Conservation (phyloP, 2,888 invertebrate genomes). For the Heterodera filipjevi region DNA sequence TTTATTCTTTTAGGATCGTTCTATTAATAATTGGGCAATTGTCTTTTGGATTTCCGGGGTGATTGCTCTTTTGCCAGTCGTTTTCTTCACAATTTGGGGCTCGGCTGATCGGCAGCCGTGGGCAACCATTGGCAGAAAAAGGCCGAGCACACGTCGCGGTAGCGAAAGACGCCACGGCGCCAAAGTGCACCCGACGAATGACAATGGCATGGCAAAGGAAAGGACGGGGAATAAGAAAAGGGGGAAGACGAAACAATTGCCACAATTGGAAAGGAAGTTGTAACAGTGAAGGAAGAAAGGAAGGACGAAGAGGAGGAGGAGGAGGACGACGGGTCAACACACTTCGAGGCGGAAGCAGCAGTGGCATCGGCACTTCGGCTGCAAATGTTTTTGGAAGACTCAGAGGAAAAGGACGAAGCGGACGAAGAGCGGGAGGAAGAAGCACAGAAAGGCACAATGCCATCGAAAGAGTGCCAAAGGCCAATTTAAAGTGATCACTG, state of each 20-base stretch:
- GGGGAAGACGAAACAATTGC: slow-evolving; percentile 21
- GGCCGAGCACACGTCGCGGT: neutral
- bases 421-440: neutral
- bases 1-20: slow-evolving; percentile 28
- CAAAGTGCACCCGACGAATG: slow-evolving; percentile 17
- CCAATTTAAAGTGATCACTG: neutral
- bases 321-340: neutral
- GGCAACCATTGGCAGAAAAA: slow-evolving; percentile 32
- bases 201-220: neutral
- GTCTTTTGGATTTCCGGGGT: slow-evolving; percentile 61
- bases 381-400: slow-evolving; percentile 35
- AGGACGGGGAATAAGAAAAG: neutral
- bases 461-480: neutral
- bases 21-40: slow-evolving; percentile 56
- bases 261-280: neutral
- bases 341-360: slow-evolving; percentile 22
- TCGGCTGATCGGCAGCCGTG: slow-evolving; percentile 50
- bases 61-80: slow-evolving; percentile 59
- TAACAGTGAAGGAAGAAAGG: neutral
- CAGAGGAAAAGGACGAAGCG: slow-evolving; percentile 17
- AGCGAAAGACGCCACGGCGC: neutral
- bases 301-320: slow-evolving; percentile 10
- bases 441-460: neutral
- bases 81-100: slow-evolving; percentile 62
- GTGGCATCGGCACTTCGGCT: slow-evolving; percentile 33